A percentile compares a stretch with the other conserved stretches of the same genome.
Evolutionary conservation across 2,113 vertebrate genomes (phyloP).

Genomic region (Platysteira castanea): DNA sequence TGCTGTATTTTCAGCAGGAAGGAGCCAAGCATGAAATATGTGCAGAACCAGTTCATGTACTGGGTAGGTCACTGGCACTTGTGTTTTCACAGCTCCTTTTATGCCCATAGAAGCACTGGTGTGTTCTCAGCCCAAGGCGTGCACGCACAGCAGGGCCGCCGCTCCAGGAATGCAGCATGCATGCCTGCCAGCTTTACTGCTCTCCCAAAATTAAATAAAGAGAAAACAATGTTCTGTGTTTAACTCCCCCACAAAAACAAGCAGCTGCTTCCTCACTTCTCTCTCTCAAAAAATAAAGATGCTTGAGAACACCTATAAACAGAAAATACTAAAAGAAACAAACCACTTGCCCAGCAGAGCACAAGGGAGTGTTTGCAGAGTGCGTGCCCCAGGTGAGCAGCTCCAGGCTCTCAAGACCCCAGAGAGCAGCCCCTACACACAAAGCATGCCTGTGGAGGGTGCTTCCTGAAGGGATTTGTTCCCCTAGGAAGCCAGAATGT

Average conservation of each 20-base stretch:
- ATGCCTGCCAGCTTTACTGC: not conserved
- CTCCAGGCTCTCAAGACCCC: not conserved
- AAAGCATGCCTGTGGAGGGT: not conserved
- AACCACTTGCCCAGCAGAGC: not conserved
- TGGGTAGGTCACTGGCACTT: not conserved
- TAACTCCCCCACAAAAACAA: not conserved
- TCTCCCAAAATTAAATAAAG: not conserved
- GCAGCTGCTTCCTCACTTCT: not conserved
- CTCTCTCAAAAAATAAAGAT: not conserved
- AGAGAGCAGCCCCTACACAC: not conserved
- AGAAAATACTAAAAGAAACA: not conserved
- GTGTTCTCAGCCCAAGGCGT: rapidly evolving
- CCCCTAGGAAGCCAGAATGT: not conserved
- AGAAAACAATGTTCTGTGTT: not conserved
- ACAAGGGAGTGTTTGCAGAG: not conserved
- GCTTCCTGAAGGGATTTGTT: not conserved
- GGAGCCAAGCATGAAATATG: rapidly evolving
- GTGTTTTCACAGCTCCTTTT: not conserved
- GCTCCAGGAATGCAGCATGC: rapidly evolving
- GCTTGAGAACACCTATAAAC: not conserved
- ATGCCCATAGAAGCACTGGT: not conserved
- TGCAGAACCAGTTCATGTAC: not conserved
- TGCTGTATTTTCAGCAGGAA: not conserved
- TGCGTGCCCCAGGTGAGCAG: rapidly evolving
- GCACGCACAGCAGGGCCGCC: rapidly evolving